A percentile compares a stretch with the other conserved stretches of the same genome.
Evolutionary conservation across 2,113 vertebrate species (phyloP).

Genomic region (Gopherus flavomarginatus): DNA sequence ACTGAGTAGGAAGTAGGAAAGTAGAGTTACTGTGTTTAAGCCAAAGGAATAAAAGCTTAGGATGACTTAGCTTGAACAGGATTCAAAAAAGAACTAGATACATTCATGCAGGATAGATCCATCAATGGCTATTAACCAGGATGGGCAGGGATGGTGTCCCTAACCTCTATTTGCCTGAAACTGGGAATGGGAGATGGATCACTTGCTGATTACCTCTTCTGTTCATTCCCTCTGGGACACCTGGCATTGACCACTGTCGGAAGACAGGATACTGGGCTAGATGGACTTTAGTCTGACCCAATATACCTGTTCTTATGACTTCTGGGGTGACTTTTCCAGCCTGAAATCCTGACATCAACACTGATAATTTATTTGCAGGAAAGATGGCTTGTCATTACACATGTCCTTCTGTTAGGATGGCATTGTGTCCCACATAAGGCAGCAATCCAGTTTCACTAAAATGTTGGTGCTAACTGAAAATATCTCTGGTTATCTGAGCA

Average conservation of each 20-base stretch:
- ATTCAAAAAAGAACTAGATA: too few relatives aligned
- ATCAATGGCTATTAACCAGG: too few relatives aligned
- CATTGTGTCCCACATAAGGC: neutral
- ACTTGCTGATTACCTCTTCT: too few relatives aligned
- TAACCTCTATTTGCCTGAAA: too few relatives aligned
- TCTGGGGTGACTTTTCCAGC: neutral
- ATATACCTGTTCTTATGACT: neutral
- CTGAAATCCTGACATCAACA: neutral
- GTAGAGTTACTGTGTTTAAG: neutral
- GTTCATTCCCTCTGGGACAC: too few relatives aligned
- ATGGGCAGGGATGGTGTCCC: too few relatives aligned
- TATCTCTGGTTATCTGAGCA: neutral
- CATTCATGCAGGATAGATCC: too few relatives aligned
- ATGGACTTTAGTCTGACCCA: too few relatives aligned
- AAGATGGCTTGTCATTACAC: neutral
- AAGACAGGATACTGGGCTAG: too few relatives aligned
- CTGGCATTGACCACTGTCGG: too few relatives aligned
- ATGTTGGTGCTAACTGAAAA: neutral
- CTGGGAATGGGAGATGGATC: too few relatives aligned
- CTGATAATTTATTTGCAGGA: neutral
- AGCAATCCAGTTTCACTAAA: neutral
- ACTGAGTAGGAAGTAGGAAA: neutral
- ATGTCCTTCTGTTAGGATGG: neutral
- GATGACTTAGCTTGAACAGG: neutral
- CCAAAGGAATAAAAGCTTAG: neutral